Evolutionary conservation across 2,113 vertebrate genomes (phyloP).

Genomic region (Microcebus tavaratra): DNA sequence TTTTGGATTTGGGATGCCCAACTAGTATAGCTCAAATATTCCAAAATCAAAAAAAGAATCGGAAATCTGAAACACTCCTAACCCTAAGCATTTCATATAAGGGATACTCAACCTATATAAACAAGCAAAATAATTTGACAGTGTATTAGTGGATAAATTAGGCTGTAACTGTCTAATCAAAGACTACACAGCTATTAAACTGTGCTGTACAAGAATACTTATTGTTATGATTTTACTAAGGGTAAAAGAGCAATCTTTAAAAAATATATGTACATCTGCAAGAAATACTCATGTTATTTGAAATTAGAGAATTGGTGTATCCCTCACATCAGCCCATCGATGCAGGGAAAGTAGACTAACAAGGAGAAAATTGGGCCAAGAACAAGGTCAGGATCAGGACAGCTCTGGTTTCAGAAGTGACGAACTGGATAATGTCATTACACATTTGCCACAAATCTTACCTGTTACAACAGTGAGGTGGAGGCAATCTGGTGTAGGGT

Average conservation of each 20-base stretch:
- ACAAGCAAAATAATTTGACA: neutral
- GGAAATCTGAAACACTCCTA: neutral
- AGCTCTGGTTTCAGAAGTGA: conserved; percentile 30
- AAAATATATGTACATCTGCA: neutral
- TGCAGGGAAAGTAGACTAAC: neutral
- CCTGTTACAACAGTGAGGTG: neutral
- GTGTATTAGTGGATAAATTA: neutral
- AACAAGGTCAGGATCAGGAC: neutral
- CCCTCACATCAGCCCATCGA: neutral
- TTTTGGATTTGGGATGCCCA: neutral
- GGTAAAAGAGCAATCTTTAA: neutral
- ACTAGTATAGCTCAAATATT: neutral
- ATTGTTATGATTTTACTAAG: conserved; percentile 1
- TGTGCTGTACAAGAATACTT: neutral
- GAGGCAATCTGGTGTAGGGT: neutral
- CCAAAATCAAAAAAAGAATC: neutral
- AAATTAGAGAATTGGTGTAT: neutral
- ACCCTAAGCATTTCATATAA: neutral
- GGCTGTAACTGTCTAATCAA: neutral
- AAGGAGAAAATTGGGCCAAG: neutral
- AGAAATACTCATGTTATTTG: conserved; percentile 6
- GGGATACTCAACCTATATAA: neutral
- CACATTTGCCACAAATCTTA: neutral
- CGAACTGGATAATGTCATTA: neutral
- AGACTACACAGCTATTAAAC: conserved; percentile 9